Evolutionary conservation across 2,113 vertebrate genomes (phyloP).

Genomic region (Nymphicus hollandicus): DNA sequence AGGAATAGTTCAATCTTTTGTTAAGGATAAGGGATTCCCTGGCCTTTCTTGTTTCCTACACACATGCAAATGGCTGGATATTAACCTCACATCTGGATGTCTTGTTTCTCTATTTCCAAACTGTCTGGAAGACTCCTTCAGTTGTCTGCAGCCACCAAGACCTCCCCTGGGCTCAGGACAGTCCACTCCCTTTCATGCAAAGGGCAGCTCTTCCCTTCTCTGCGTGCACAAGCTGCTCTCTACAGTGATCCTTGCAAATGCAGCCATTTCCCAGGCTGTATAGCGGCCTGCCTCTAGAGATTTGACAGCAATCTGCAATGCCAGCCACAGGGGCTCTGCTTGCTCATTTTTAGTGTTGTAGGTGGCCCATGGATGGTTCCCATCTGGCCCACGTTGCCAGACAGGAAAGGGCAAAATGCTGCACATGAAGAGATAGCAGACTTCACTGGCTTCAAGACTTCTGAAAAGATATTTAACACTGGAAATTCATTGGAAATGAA

Average conservation of each 20-base stretch:
- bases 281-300: accelerated
- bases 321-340: not conserved
- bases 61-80: not conserved
- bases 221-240: not conserved
- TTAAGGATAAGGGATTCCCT: not conserved
- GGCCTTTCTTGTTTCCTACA: not conserved
- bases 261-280: not conserved
- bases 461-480: not conserved
- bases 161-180: not conserved
- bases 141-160: not conserved
- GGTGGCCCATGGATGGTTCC: not conserved
- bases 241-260: not conserved
- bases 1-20: not conserved
- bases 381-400: not conserved
- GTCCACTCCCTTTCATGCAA: not conserved
- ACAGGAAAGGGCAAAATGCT: not conserved
- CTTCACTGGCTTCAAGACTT: not conserved
- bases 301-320: not conserved
- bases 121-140: not conserved
- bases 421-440: not conserved
- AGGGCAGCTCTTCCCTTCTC: not conserved
- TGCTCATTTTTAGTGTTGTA: not conserved
- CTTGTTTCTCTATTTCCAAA: not conserved
- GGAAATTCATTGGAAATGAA: not conserved
- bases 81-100: not conserved